Conservation (phyloP, 2,113 vertebrate species). For the Mesembrinibis cayennensis region DNA sequence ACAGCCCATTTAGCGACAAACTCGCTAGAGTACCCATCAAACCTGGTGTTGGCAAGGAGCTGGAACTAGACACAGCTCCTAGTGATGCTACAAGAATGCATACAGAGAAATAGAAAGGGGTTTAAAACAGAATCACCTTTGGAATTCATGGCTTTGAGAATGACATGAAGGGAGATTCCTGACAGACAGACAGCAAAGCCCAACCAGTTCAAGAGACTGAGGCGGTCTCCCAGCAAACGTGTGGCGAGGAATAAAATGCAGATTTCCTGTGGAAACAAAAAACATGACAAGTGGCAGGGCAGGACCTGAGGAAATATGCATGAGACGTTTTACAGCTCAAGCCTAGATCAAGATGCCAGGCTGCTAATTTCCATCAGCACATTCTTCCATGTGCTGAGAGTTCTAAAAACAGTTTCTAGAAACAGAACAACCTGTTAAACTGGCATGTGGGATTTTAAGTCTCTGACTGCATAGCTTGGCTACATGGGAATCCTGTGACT, state of each 20-base stretch:
- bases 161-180: conserved; percentile 89
- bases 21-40: neutral
- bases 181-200: conserved; percentile 90
- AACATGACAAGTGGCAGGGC: neutral
- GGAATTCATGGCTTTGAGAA: conserved; percentile 83
- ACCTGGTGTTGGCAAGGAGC: neutral
- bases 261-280: conserved; percentile 80
- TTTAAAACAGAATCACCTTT: conserved; percentile 77
- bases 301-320: neutral
- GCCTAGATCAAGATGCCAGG: neutral
- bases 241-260: conserved; percentile 88
- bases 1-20: neutral
- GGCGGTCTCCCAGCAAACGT: conserved; percentile 83
- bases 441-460: neutral
- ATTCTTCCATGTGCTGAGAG: neutral
- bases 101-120: neutral
- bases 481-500: neutral
- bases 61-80: neutral
- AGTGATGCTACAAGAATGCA: neutral
- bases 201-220: conserved; percentile 88
- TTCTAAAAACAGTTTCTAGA: neutral
- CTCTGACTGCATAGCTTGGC: neutral
- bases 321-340: neutral
- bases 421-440: neutral
- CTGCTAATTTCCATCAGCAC: neutral